Evolutionary conservation across 2,797 vertebrate species (phyloP), one percentile per base, ranked within the genome.

Genomic region (Amblyopsis hoosieri): DNA sequence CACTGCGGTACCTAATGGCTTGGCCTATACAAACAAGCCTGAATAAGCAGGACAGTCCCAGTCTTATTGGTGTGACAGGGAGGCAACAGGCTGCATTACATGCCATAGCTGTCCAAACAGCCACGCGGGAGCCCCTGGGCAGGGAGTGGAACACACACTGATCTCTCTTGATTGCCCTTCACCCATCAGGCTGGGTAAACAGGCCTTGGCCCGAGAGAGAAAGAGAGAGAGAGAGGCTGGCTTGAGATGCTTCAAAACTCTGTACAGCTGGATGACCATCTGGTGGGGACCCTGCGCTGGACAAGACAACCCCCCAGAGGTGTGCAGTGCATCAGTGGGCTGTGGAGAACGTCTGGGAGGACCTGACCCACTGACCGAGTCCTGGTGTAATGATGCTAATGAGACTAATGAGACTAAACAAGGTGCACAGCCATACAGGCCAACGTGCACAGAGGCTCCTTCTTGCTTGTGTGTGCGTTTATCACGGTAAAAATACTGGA

Each of bases 101-200:
- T 65, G 69, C 64, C 72, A 67, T 62, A 73, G 65, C 37, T 19
- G 59, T 42, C 31, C 50, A 60, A 64, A 78, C 66, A 60, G 77
- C 66, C 84, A 78, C 68, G 54, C 57, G 75, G 72, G 76, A 78
- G 65, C 71, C 58, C 67, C 58, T 42, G 67, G 72, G 80, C 74
- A 74, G 79, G 80, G 87, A 83, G 75, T 71, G 70, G 74, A 64
- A 78, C 1, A 50, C 68, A 85, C 3, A 74, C 67, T 56, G 57
- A 82, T 84, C 65, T 66, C 67, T 65, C 72, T 55, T 60, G 72
- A 81, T 79, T 76, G 78, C 79, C 75, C 76, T 76, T 66, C 83
- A 71, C 70, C 71, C 72, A 76, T 84, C 64, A 42, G 60, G 60
- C 66, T 67, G 71, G 72, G 69, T 82, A 82, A 86, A 87, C 78